A percentile compares a stretch with the other conserved stretches of the same genome.
Conservation (phyloP, 2,797 vertebrate genomes). For the Rhincodon typus region DNA sequence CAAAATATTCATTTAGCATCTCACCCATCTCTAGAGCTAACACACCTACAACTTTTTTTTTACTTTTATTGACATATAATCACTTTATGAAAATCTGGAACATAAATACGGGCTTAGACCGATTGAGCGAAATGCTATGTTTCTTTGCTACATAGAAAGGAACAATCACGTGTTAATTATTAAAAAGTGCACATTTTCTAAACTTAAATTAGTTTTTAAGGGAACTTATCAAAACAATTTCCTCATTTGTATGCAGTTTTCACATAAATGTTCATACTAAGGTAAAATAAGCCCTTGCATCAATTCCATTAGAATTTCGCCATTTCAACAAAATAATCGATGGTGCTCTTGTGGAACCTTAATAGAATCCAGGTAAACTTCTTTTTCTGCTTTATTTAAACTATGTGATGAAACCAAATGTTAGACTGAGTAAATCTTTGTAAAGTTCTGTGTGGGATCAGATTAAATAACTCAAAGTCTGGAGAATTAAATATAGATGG, state of each 20-base stretch:
- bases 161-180: neutral
- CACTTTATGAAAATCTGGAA: neutral
- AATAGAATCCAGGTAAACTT: neutral
- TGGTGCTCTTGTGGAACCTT: neutral
- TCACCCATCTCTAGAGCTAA: too few relatives aligned
- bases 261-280: neutral
- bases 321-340: neutral
- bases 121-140: neutral
- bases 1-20: neutral
- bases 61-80: neutral
- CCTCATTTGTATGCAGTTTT: too few relatives aligned
- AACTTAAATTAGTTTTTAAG: neutral
- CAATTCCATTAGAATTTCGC: too few relatives aligned
- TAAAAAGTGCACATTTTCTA: neutral
- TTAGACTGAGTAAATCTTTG: neutral
- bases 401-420: neutral
- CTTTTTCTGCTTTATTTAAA: neutral
- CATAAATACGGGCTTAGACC: neutral
- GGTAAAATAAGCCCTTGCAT: neutral
- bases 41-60: neutral
- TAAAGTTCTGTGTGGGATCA: neutral
- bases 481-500: neutral
- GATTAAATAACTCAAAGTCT: neutral
- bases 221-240: neutral
- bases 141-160: neutral